These are phyloP conservation scores for Theonella swinhoei DNA, from an alignment of 37 sponge, comb jelly and placozoan genomes.

Conservation along the genomic window DNA sequence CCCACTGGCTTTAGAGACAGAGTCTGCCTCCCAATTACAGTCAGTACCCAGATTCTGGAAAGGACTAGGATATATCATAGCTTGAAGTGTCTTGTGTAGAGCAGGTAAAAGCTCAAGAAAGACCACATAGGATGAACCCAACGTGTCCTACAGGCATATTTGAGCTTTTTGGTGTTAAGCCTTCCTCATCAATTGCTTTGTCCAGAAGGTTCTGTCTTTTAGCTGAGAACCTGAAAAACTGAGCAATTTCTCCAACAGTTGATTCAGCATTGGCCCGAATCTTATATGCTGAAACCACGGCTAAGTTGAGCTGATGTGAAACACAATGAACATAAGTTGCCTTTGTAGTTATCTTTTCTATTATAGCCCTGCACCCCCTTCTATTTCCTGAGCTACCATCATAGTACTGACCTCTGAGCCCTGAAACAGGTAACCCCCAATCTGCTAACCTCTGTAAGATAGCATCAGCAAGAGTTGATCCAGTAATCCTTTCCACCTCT, in stretches of 20 bases:
- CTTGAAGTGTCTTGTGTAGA: constrained; percentile 29
- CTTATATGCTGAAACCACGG: constrained; percentile 56
- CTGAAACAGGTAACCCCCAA: constrained; percentile 11
- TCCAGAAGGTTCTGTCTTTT: constrained; percentile 55
- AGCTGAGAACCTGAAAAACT: constrained; percentile 55
- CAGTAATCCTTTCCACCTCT: constrained; percentile 66
- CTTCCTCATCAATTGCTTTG: no score
- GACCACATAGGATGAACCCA: constrained; percentile 57
- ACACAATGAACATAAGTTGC: constrained; percentile 60
- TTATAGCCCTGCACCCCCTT: constrained; percentile 37
- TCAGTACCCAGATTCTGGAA: constrained; percentile 31
- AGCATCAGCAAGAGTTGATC: constrained; percentile 19
- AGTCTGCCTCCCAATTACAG: constrained; percentile 73
- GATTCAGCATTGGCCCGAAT: constrained; percentile 49
- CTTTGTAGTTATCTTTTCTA: constrained; percentile 42
- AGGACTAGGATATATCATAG: constrained; percentile 46
- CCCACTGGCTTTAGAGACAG: constrained; percentile 60
- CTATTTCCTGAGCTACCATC: constrained; percentile 54
- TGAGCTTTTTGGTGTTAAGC: constrained; percentile 64
- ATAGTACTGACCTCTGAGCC: constrained; percentile 61
- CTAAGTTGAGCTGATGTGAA: constrained; percentile 56
- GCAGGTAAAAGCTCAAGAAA: constrained; percentile 64
- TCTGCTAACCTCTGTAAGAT: constrained; percentile 33
- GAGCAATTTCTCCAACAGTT: constrained; percentile 45
- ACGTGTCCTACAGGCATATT: constrained; percentile 58